phyloP scores from a whole-genome alignment of 2,113 vertebrate genomes.

The Eonycteris spelaea region DNA sequence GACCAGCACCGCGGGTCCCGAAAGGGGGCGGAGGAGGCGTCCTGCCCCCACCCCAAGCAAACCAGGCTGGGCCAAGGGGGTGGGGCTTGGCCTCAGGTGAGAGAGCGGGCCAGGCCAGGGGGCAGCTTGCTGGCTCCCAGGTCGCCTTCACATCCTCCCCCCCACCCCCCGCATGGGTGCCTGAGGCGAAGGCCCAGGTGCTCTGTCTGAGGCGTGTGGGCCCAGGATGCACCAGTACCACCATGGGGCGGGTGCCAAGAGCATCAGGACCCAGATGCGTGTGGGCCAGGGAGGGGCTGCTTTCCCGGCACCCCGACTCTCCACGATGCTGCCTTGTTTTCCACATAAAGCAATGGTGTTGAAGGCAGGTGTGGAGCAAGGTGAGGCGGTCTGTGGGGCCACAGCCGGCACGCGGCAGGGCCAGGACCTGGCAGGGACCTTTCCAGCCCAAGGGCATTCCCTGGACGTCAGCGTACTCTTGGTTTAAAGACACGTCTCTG shows the following conservation, averaged over 20 bases:
- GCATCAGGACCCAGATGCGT: rapidly evolving
- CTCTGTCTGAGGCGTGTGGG: not conserved
- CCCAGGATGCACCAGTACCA: rapidly evolving
- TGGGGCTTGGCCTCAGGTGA: rapidly evolving
- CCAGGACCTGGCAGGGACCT: rapidly evolving
- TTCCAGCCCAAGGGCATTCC: not conserved
- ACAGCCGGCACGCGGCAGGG: not conserved
- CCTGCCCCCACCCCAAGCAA: not conserved
- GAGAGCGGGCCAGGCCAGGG: too few relatives aligned
- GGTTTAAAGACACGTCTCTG: not conserved
- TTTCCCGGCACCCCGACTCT: rapidly evolving
- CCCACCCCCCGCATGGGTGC: rapidly evolving
- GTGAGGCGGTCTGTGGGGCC: not conserved
- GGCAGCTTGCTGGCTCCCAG: not conserved
- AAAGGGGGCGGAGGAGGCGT: not conserved
- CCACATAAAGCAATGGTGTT: not conserved
- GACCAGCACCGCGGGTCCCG: rapidly evolving
- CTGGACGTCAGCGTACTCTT: not conserved
- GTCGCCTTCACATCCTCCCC: not conserved
- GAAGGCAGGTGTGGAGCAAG: not conserved
- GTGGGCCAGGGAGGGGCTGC: not conserved
- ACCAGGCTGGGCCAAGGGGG: rapidly evolving
- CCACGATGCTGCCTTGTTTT: not conserved
- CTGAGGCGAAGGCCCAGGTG: not conserved
- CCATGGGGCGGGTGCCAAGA: too few relatives aligned